Base-by-base conservation (phyloP, 2,113 vertebrate genomes). In the Neodontobutis hainanensis region DNA sequence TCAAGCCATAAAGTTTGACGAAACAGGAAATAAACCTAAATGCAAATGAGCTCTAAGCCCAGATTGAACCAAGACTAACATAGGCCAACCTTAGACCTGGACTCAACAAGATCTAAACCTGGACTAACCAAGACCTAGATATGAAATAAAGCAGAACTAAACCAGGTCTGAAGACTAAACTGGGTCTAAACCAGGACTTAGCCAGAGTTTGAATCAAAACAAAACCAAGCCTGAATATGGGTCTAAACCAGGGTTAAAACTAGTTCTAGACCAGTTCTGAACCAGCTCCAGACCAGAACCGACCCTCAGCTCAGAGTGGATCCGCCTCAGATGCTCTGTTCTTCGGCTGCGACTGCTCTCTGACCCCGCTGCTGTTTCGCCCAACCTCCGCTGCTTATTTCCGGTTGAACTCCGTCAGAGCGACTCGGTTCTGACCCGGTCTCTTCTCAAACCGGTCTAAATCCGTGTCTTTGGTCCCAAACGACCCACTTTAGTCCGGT, bases 341-440 rank as follows among this genome's bases (percentile, higher is more conserved):
- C n/a, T 19, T 32, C 52, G 34, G 52, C 14, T 38, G 6, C 4
- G 12, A 12, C 6, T 11, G 53, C 53, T 56, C 34, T n/a, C 53
- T 40, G 35, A n/a, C 34, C 34, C 52, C 35, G 38, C 38, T 58
- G 65, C 69, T 72, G 76, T n/a, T 32, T 27, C 64, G 50, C 49
- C 4, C 43, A 49, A 45, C 38, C 79, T 71, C 71, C 77, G 63
- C 72, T 55, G 59, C 1, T 56, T 67, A 35, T 53, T 48, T 55
- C 46, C 51, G 52, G 45, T 50, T 45, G 27, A 5, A n/a, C 43
- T 43, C 50, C 11, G 9, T 16, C n/a, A 52, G 61, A 53, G 50
- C 40, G 45, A 35, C 42, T 68, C 57, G 64, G 55, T 42, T 61
- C 34, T 4, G 49, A 12, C 15, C 62, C 44, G 68, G 65, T 10